These are phyloP conservation scores for Scrobipalpa atriplicella DNA, from an alignment of 2,888 invertebrate species.

Conservation along the genomic window DNA sequence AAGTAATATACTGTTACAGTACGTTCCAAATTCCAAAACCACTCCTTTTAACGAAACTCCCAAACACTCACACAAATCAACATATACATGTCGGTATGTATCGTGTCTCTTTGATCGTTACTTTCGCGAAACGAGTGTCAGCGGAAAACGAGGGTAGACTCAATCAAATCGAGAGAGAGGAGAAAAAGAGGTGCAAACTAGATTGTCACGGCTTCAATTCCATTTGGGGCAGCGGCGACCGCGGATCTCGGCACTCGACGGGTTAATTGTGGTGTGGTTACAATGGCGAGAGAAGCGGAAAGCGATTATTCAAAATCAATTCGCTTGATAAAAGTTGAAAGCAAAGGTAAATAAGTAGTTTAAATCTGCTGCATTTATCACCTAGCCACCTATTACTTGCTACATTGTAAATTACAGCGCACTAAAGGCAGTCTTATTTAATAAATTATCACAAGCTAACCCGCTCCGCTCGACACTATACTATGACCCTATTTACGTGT, in stretches of 20 bases:
- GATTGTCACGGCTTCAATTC: slow-evolving; percentile 77
- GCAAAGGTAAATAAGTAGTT: too few species aligned
- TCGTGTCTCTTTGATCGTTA: slow-evolving; percentile 42
- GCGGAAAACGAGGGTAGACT: slow-evolving; percentile 57
- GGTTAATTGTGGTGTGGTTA: slow-evolving; percentile 36
- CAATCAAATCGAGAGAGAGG: slow-evolving; percentile 67
- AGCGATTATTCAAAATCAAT: neutral
- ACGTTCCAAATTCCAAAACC: neutral
- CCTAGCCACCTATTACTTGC: too few species aligned
- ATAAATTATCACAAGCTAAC: too few species aligned
- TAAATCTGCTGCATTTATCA: too few species aligned
- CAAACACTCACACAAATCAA: neutral
- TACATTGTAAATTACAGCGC: too few species aligned
- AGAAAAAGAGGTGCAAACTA: slow-evolving; percentile 69
- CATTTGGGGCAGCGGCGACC: slow-evolving; percentile 58
- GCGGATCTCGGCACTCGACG: slow-evolving; percentile 37
- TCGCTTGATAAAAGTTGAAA: too few species aligned
- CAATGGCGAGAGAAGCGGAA: slow-evolving; percentile 39
- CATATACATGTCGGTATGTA: slow-evolving; percentile 1
- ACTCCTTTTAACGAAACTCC: neutral
- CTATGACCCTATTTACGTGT: neutral
- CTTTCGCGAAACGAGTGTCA: slow-evolving; percentile 42
- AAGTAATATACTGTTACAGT: too few species aligned
- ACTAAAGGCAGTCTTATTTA: too few species aligned
- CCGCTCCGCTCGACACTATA: neutral